Conservation (phyloP, 1,140 invertebrate species). For the Procambarus virginalis region DNA sequence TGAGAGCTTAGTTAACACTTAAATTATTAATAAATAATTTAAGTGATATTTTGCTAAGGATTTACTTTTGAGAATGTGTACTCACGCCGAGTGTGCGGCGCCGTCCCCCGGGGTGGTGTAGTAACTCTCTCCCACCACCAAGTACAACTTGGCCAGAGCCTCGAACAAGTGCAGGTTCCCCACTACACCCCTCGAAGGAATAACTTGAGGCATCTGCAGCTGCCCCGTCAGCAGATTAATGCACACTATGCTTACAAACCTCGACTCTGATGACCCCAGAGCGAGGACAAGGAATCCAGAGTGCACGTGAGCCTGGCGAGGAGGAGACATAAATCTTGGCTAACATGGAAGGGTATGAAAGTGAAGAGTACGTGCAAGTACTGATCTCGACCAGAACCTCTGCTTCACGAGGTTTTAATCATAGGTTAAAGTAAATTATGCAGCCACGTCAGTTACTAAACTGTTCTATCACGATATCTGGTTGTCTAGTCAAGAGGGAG, state of each 20-base stretch:
- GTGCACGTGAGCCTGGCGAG: background rate
- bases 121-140: slow-evolving; percentile 11
- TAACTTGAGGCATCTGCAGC: background rate
- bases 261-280: slow-evolving; percentile 18
- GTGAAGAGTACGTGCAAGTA: no score
- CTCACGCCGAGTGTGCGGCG: slow-evolving; percentile 1
- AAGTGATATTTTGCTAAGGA: no score
- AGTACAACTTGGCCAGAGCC: background rate
- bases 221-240: background rate
- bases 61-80: background rate
- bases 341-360: no score
- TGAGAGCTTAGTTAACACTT: no score
- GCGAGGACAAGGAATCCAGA: background rate
- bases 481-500: no score
- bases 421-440: no score
- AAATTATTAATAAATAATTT: no score
- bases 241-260: slow-evolving; percentile 31
- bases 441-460: no score
- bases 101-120: background rate
- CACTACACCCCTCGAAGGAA: slow-evolving; percentile 13
- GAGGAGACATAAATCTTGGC: no score
- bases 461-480: no score
- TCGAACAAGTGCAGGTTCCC: slow-evolving; percentile 12
- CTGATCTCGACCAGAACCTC: no score
- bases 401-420: no score